Base-by-base conservation (phyloP, 1,140 invertebrate species). In the Brachionus plicatilis region DNA sequence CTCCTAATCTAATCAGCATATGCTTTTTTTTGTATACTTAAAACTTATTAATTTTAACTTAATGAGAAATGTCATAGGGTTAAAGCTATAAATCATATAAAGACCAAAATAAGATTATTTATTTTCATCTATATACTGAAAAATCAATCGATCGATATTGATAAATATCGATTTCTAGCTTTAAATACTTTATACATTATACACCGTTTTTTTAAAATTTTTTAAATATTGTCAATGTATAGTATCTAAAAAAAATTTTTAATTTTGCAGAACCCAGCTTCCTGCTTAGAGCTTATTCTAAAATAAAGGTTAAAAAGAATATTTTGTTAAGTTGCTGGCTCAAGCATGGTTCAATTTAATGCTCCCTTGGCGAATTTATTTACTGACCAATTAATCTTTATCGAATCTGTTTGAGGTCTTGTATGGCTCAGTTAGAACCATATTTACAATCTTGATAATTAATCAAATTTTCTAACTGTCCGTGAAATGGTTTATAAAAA, bases 1-100 rank as follows among this genome's bases (percentile, higher is more conserved):
- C 33, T 68, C 33, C 68, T 72, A 72, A 72, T 72, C 68, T 72
- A 72, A 72, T 72, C 68, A 76, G 47, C 72, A 76, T 76, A 76
- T 76, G 72, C 50, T 43, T 75, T 47, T n/a, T 45, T 47, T 14
- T 50, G 47, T 43, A 8, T 47, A 75, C 45, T 47, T 33, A 68
- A 68, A 68, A 68, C 66, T 68, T 68, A 68, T 68, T 68, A 68
- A 68, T 68, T 68, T 68, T 68, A 68, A 29, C n/a, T 68, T 68
- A 68, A 68, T 68, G 66, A 68, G 37, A 72, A 72, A 72, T 72
- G 68, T 72, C 68, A 72, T 72, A 43, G 53, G 41, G 68, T 72
- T 43, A 43, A 72, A 41, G 41, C 17, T 41, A 72, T 72, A 72
- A 72, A 72, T 72, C 68, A 72, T 72, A 33, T 41, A 43, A 43